A percentile compares a stretch with the other conserved stretches of the same genome.
Evolutionary conservation across 2,797 vertebrate species (phyloP).

Genomic region (Chrosomus eos): DNA sequence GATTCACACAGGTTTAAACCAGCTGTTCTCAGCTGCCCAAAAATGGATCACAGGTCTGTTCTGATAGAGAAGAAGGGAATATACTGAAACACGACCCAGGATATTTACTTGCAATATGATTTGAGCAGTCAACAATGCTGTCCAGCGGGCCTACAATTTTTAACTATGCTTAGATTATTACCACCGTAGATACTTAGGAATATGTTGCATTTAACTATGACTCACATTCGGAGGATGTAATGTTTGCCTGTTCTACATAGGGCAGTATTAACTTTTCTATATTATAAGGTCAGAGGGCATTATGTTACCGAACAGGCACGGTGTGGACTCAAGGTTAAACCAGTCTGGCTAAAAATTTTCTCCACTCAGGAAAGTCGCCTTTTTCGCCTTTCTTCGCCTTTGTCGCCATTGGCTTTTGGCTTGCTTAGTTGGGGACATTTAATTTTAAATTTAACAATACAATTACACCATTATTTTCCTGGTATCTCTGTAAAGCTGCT

Average conservation of each 20-base stretch:
- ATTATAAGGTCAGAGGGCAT: constrained; percentile 2
- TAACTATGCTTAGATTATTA: background rate
- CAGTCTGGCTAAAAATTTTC: background rate
- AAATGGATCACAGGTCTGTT: background rate
- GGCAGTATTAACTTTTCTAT: too few relatives aligned
- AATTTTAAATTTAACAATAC: too few relatives aligned
- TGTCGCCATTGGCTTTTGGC: too few relatives aligned
- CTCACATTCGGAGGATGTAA: background rate
- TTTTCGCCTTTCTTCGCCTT: too few relatives aligned
- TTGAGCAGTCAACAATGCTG: background rate
- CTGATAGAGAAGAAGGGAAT: background rate
- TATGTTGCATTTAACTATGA: constrained; percentile 7
- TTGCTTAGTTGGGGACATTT: too few relatives aligned
- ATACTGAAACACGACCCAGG: background rate
- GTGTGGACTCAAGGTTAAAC: constrained; percentile 4
- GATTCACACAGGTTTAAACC: background rate
- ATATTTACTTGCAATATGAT: background rate
- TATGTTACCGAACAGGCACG: background rate
- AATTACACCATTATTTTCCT: too few relatives aligned
- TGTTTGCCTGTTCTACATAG: constrained; percentile 26
- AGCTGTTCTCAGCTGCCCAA: background rate
- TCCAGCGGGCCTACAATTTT: background rate
- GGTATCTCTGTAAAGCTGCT: too few relatives aligned
- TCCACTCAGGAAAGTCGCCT: too few relatives aligned
- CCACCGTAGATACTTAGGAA: background rate